Percentiles rank a stretch among this genome's conserved stretches.
Evolutionary conservation across 2,113 vertebrate genomes (phyloP).

Genomic region (Furnarius figulus): DNA sequence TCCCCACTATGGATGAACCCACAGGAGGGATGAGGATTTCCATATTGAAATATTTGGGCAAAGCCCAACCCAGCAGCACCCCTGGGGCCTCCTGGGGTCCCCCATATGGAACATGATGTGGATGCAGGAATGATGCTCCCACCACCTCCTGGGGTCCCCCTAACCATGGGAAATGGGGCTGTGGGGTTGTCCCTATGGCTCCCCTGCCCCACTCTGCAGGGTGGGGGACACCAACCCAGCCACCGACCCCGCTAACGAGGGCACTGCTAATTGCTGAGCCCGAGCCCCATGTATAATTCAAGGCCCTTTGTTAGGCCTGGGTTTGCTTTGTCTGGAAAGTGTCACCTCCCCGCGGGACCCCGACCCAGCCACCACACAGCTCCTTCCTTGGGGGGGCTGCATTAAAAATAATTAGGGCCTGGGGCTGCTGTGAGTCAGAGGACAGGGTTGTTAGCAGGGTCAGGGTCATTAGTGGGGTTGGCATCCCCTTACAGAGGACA

Average conservation of each 20-base stretch:
- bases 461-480: background rate
- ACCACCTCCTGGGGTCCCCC: background rate
- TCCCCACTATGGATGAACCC: fast-evolving
- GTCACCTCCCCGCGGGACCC: background rate
- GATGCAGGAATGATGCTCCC: background rate
- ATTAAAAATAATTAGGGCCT: background rate
- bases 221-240: background rate
- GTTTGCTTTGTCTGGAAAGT: background rate
- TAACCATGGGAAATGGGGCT: background rate
- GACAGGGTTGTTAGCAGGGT: fast-evolving
- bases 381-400: background rate
- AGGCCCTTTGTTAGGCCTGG: background rate
- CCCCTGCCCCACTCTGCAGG: background rate
- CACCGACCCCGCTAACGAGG: background rate
- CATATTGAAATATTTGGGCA: fast-evolving
- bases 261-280: background rate
- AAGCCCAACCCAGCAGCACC: background rate
- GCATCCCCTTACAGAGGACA: background rate
- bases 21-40: background rate
- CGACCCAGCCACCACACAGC: fast-evolving
- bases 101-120: fast-evolving
- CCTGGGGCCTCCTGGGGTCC: background rate
- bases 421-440: background rate
- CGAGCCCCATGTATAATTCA: background rate
- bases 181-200: background rate